These are phyloP conservation scores for Atrichornis clamosus DNA, from an alignment of 2,113 vertebrate genomes.

Conservation along the genomic window DNA sequence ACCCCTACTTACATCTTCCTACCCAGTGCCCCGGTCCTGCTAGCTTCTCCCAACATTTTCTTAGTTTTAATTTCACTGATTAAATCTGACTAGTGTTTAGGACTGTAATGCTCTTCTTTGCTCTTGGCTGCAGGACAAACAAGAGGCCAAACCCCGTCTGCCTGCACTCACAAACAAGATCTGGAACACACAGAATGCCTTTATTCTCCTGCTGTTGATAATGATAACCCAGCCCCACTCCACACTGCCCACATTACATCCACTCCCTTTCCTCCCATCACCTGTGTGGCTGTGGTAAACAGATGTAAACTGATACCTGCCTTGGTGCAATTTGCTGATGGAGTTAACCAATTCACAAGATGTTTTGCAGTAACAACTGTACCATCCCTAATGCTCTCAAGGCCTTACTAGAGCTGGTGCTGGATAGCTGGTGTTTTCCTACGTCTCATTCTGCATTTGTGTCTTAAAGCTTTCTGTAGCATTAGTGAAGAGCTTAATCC, in stretches of 20 bases:
- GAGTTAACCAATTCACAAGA: not conserved
- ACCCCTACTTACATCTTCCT: not conserved
- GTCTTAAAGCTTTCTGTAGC: not conserved
- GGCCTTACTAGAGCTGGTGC: not conserved
- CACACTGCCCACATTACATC: not conserved
- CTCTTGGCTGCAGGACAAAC: not conserved
- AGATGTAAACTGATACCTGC: not conserved
- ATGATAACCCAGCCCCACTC: not conserved
- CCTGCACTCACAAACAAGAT: not conserved
- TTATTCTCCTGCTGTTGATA: not conserved
- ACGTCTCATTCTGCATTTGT: not conserved
- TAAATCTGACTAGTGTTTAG: not conserved
- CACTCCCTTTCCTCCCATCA: slow-evolving; percentile 21
- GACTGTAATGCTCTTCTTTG: not conserved
- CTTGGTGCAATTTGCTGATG: not conserved
- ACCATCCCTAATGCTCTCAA: not conserved
- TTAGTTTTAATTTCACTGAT: not conserved
- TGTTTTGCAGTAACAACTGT: not conserved
- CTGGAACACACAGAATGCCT: not conserved
- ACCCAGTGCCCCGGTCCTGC: not conserved
- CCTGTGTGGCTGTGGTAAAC: slow-evolving; percentile 47
- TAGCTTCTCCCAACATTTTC: not conserved
- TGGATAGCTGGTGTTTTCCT: not conserved
- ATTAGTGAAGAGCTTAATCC: not conserved
- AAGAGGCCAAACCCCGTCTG: not conserved